Conservation (phyloP, 1,140 invertebrate species). For the Drosophila azteca region DNA sequence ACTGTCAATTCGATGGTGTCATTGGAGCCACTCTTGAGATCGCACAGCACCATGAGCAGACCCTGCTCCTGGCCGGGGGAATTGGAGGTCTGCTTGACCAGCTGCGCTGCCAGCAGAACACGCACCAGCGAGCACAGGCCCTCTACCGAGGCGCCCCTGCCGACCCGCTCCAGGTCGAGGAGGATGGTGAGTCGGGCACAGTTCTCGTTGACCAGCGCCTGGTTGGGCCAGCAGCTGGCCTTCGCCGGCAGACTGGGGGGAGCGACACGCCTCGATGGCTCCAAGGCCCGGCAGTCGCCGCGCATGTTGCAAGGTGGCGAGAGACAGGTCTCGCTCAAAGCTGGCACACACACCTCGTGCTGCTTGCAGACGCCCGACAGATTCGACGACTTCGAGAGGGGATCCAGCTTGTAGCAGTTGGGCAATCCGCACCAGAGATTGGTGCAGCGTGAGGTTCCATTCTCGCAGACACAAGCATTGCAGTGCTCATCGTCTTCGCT, state of each 20-base stretch:
- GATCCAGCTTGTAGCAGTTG: slow-evolving; percentile 88
- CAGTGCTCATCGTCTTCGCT: slow-evolving; percentile 90
- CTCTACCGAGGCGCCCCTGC: slow-evolving; percentile 89
- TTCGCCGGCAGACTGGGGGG: slow-evolving; percentile 90
- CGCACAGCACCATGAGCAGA: slow-evolving; percentile 90
- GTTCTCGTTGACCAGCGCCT: slow-evolving; percentile 87
- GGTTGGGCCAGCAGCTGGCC: slow-evolving; percentile 91
- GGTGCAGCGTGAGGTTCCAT: slow-evolving; percentile 90
- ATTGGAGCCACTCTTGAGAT: slow-evolving; percentile 90
- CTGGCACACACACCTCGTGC: slow-evolving; percentile 88
- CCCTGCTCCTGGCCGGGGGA: slow-evolving; percentile 74
- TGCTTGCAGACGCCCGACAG: slow-evolving; percentile 83
- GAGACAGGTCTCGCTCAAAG: slow-evolving; percentile 90
- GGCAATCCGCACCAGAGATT: slow-evolving; percentile 93
- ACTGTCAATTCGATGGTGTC: slow-evolving; percentile 94
- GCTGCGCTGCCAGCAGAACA: slow-evolving; percentile 86
- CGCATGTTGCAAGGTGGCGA: slow-evolving; percentile 90
- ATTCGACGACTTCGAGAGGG: slow-evolving; percentile 84
- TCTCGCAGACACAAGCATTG: slow-evolving; percentile 91
- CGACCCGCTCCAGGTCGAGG: slow-evolving; percentile 87
- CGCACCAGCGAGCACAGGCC: slow-evolving; percentile 88
- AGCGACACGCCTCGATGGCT: slow-evolving; percentile 89
- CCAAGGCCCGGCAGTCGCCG: slow-evolving; percentile 91
- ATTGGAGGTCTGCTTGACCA: slow-evolving; percentile 73
- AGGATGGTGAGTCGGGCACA: slow-evolving; percentile 91